These are phyloP conservation scores for Eonycteris spelaea DNA, from an alignment of 2,113 vertebrate genomes.

Conservation along the genomic window DNA sequence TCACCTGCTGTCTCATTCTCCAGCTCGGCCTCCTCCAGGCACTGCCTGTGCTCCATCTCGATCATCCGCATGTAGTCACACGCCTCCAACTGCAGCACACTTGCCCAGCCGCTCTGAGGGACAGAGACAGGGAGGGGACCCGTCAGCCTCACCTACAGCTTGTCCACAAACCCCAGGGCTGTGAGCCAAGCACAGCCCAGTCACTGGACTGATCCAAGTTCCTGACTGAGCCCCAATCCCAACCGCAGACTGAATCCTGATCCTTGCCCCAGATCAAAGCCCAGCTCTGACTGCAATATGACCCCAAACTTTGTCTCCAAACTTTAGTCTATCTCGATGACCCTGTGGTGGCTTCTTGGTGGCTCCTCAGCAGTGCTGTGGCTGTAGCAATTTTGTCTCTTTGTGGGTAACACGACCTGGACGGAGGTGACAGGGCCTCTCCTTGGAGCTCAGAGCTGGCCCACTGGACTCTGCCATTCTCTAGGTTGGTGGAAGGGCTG, in stretches of 20 bases:
- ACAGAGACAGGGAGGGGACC: not conserved
- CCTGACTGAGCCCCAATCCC: not conserved
- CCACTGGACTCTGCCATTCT: not conserved
- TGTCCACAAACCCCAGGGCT: not conserved
- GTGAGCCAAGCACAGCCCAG: not conserved
- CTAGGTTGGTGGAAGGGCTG: not conserved
- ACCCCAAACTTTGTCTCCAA: no score
- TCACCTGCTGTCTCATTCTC: conserved; percentile 66
- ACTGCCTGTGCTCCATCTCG: conserved; percentile 20
- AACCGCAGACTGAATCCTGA: not conserved
- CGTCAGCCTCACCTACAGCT: accelerated
- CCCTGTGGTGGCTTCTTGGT: not conserved
- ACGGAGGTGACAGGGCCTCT: not conserved
- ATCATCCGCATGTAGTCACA: conserved; percentile 49
- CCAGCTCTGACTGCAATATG: not conserved
- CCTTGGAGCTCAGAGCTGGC: not conserved
- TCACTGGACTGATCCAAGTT: not conserved
- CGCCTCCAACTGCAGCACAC: not conserved
- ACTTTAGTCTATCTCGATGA: not conserved
- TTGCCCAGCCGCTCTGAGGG: not conserved
- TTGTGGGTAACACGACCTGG: accelerated
- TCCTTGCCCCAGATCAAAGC: not conserved
- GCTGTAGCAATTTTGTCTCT: not conserved
- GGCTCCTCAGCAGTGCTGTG: not conserved
- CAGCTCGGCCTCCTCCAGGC: conserved; percentile 43